A percentile compares a stretch with the other conserved stretches of the same genome.
Conservation (phyloP, 1,140 invertebrate genomes). For the Pararge aegeria region DNA sequence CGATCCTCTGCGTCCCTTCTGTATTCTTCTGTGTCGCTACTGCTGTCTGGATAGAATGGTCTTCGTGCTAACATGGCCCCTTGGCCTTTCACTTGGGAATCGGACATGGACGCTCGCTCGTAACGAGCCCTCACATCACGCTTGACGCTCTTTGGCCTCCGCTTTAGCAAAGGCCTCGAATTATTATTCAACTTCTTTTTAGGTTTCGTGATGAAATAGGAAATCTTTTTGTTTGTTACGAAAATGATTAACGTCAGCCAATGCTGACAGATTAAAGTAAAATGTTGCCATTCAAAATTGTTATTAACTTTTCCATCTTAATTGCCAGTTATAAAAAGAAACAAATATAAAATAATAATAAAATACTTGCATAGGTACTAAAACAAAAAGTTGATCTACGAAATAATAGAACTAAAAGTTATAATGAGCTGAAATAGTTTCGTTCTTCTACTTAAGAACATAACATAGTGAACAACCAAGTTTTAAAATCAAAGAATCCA, state of each 20-base stretch:
- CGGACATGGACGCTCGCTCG: slow-evolving; percentile 65
- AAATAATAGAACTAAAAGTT: no score
- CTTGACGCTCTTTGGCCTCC: slow-evolving; percentile 20
- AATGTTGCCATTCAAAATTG: slow-evolving; percentile 10
- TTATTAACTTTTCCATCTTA: no score
- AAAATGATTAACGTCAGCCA: slow-evolving; percentile 14
- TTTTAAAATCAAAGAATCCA: no score
- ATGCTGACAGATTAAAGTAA: neutral
- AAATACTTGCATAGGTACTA: no score
- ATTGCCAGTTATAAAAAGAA: no score
- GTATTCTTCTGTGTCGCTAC: slow-evolving; percentile 71
- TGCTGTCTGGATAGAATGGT: slow-evolving; percentile 66
- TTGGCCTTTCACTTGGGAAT: slow-evolving; percentile 57
- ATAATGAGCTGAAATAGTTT: no score
- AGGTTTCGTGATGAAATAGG: slow-evolving; percentile 10
- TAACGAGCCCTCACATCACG: slow-evolving; percentile 66
- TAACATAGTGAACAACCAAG: no score
- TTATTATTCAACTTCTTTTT: neutral
- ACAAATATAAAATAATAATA: no score
- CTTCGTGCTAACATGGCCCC: slow-evolving; percentile 67
- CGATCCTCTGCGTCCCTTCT: slow-evolving; percentile 61
- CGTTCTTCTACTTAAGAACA: no score
- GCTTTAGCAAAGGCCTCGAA: slow-evolving; percentile 14
- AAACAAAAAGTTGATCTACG: no score
- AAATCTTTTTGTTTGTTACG: slow-evolving; percentile 23